Base-by-base conservation (phyloP, 2,888 invertebrate genomes). In the Stenotaenia linearis region DNA sequence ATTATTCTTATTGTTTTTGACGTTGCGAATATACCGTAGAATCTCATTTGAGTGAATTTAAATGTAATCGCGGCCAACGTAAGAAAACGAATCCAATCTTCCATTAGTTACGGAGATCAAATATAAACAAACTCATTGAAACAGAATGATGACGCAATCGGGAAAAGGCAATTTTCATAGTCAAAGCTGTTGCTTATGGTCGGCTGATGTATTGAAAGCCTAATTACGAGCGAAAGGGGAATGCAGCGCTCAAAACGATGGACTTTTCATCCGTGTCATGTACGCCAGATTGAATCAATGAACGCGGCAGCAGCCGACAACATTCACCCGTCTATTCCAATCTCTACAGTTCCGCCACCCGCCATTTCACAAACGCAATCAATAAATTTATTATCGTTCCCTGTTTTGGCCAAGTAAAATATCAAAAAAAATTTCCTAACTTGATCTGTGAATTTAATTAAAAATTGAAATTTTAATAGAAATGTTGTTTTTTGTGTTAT, bases 131-230 rank as follows among this genome's bases (percentile, higher is more conserved):
- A 45, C 18, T 45, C 45, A 45, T 9, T 45, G 45, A 18, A n/a
- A 45, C n/a, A 45, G 45, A 45, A 45, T 18, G 45, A 45, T 45
- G 45, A 45, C n/a, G 10, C 45, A 45, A n/a, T 18, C n/a, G 45
- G 3, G 45, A n/a, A 45, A 45, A 45, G n/a, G 45, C 45, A 45
- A 45, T 45, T 45, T 45, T 45, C 45, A 45, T 45, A 30, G 74
- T 30, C 25, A 23, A 74, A 30, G 74, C 74, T 74, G 25, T 30
- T 28, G 74, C 30, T 30, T 30, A 74, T 30, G 74, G 74, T n/a
- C 74, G 28, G 74, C 74, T 74, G 74, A 74, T 74, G 25, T 74
- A 74, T 74, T 74, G 74, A 74, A 74, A 28, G 28, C 74, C 74
- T 74, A 74, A 74, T 74, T 74, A 30, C 74, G 30, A 30, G 25